phyloP scores from a whole-genome alignment of 2,888 invertebrate genomes.

The Chymomyza procnemis region DNA sequence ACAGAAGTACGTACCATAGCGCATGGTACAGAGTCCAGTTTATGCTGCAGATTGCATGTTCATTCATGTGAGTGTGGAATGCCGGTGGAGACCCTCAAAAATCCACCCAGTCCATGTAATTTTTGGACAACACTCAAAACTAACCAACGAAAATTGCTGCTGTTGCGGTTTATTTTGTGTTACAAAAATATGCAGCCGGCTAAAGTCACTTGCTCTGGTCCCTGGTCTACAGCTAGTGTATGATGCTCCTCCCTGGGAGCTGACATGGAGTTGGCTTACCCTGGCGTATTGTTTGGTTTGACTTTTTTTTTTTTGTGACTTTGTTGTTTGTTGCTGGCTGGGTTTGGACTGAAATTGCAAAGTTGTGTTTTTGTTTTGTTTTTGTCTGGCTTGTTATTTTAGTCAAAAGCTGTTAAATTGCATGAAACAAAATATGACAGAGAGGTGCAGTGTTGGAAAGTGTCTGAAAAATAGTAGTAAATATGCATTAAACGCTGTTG shows the following conservation, averaged over 20 bases:
- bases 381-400: slow-evolving; percentile 67
- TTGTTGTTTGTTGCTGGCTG: slow-evolving; percentile 35
- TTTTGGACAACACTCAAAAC: slow-evolving; percentile 54
- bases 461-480: slow-evolving; percentile 30
- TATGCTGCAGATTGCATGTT: slow-evolving; percentile 48
- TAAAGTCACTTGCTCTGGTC: slow-evolving; percentile 10
- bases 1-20: slow-evolving; percentile 30
- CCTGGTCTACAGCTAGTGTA: neutral
- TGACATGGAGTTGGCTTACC: slow-evolving; percentile 11
- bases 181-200: slow-evolving; percentile 58
- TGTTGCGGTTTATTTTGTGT: slow-evolving; percentile 70
- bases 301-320: too few relatives aligned
- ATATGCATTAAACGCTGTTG: slow-evolving; percentile 36
- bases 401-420: slow-evolving; percentile 71
- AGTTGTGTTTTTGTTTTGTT: slow-evolving; percentile 28
- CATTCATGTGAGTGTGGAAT: slow-evolving; percentile 41
- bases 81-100: neutral
- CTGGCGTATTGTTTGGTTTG: slow-evolving; percentile 60
- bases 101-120: slow-evolving; percentile 48
- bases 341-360: slow-evolving; percentile 45
- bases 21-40: slow-evolving; percentile 11
- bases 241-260: neutral
- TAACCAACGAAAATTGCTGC: slow-evolving; percentile 69
- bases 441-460: slow-evolving; percentile 6
- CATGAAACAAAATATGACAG: slow-evolving; percentile 60